Conservation (phyloP, 2,888 invertebrate genomes). For the Globia sparganii region DNA sequence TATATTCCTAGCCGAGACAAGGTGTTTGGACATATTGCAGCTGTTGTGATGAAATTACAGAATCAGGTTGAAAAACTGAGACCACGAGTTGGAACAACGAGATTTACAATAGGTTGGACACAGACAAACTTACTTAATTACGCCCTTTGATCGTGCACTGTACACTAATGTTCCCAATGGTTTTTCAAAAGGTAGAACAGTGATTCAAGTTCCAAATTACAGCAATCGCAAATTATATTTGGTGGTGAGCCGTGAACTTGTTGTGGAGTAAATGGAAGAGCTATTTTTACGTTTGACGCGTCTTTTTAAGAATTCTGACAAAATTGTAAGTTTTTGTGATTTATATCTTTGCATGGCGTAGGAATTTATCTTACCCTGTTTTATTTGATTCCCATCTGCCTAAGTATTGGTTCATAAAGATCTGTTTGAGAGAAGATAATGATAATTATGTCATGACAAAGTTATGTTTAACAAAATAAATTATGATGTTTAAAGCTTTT, state of each 20-base stretch:
- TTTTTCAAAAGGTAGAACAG: slow-evolving; percentile 13
- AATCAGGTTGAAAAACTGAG: slow-evolving; percentile 29
- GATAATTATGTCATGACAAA: not conserved
- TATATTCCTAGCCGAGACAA: not conserved
- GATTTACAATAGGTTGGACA: slow-evolving; percentile 16
- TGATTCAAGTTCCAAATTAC: not conserved
- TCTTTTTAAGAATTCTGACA: slow-evolving; percentile 20
- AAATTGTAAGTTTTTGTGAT: slow-evolving; percentile 38
- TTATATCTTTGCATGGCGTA: not conserved
- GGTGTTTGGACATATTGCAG: slow-evolving; percentile 8
- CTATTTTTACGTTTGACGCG: slow-evolving; percentile 11
- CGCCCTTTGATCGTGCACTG: slow-evolving; percentile 3
- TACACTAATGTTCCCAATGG: slow-evolving; percentile 17
- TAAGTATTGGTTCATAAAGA: not conserved
- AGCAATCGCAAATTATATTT: not conserved
- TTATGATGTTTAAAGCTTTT: not conserved
- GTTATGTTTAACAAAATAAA: not conserved
- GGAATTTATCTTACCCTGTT: not conserved
- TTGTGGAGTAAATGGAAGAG: slow-evolving; percentile 36
- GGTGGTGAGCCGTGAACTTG: not conserved
- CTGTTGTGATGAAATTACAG: slow-evolving; percentile 37
- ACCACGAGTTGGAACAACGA: slow-evolving; percentile 40
- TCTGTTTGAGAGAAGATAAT: not conserved
- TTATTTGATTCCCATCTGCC: not conserved
- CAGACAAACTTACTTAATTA: not conserved